These are phyloP conservation scores for Hartigia nigra DNA, from an alignment of 2,888 invertebrate species.

Conservation along the genomic window DNA sequence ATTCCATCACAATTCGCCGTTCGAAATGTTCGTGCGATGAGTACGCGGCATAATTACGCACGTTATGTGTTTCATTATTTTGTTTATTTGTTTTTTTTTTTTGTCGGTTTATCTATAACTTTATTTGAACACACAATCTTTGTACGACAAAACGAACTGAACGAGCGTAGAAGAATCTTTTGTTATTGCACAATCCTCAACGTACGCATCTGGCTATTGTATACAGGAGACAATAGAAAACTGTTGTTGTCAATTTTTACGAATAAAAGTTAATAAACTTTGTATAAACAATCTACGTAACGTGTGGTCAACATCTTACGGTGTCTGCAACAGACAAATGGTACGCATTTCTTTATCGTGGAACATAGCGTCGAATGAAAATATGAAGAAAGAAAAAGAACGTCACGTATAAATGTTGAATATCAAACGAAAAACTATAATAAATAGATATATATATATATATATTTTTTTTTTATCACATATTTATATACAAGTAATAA, in stretches of 20 bases:
- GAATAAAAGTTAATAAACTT: neutral
- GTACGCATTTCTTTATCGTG: neutral
- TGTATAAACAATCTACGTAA: neutral
- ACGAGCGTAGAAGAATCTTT: neutral
- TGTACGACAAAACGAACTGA: neutral
- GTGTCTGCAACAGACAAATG: neutral
- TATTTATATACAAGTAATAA: constrained; percentile 57
- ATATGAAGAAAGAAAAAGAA: neutral
- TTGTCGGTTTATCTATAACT: neutral
- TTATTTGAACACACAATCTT: neutral
- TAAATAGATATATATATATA: constrained; percentile 48
- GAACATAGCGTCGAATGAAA: neutral
- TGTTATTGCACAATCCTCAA: neutral
- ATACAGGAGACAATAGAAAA: no score
- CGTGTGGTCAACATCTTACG: neutral
- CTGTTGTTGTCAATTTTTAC: no score
- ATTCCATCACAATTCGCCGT: neutral
- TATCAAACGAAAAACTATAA: constrained; percentile 5
- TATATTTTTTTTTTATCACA: constrained; percentile 54
- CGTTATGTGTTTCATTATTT: neutral
- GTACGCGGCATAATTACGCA: neutral
- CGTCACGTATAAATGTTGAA: constrained; percentile 1
- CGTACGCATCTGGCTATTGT: no score
- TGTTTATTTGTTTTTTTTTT: no score
- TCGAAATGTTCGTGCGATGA: neutral